Evolutionary conservation across 2,888 invertebrate genomes (phyloP).

Genomic region (Nymphalis c-album): DNA sequence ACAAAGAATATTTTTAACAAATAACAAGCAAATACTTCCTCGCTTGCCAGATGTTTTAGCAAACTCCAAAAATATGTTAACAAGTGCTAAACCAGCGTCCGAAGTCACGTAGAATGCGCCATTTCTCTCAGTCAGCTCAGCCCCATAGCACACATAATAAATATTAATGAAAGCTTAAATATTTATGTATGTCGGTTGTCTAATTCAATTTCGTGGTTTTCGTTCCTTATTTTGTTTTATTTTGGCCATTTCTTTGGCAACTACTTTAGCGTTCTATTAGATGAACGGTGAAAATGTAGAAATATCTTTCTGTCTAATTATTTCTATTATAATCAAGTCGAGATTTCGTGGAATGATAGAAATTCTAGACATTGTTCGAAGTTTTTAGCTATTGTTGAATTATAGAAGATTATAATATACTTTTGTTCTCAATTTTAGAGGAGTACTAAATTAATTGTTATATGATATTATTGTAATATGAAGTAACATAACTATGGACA

Average conservation of each 20-base stretch:
- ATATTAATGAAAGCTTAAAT: conserved; percentile 37
- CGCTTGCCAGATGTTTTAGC: background rate
- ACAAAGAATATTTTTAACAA: conserved; percentile 14
- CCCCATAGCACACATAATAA: conserved; percentile 31
- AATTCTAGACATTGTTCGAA: too few species aligned
- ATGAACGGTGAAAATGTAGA: too few species aligned
- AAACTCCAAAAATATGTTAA: conserved; percentile 11
- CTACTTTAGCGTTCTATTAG: too few species aligned
- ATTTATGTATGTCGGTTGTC: conserved; percentile 33
- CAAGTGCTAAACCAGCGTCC: conserved; percentile 5
- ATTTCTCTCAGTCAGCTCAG: conserved; percentile 23
- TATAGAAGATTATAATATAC: too few species aligned
- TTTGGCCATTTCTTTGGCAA: conserved; percentile 9
- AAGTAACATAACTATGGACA: too few species aligned
- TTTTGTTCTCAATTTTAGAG: too few species aligned
- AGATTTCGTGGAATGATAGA: too few species aligned
- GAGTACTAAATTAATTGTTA: too few species aligned
- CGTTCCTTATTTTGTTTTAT: conserved; percentile 24
- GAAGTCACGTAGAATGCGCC: conserved; percentile 6
- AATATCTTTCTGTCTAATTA: too few species aligned
- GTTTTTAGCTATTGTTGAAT: too few species aligned
- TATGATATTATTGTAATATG: too few species aligned
- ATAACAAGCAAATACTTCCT: conserved; percentile 5
- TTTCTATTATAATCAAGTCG: too few species aligned
- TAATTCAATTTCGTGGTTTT: conserved; percentile 34